Conservation (phyloP, 2,888 invertebrate genomes). For the Anthoptus insignis region DNA sequence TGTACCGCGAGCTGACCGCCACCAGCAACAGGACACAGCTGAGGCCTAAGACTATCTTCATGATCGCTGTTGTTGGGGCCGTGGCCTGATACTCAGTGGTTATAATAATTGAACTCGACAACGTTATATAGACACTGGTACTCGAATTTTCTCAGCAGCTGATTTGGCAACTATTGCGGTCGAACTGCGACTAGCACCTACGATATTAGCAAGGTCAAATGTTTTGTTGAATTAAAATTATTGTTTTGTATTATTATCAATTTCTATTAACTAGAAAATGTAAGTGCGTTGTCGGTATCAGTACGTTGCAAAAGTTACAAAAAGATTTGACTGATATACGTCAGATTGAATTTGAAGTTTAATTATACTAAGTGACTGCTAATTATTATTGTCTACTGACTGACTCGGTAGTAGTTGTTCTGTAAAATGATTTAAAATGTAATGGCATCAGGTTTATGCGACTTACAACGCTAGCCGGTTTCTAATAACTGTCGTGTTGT, state of each 20-base stretch:
- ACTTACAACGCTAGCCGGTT: no score
- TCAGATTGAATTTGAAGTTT: no score
- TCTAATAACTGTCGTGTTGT: no score
- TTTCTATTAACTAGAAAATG: slow-evolving; percentile 25
- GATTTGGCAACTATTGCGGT: slow-evolving; percentile 74
- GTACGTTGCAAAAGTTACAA: not conserved
- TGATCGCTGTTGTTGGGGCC: slow-evolving; percentile 61
- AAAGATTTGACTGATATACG: no score
- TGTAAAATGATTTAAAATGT: no score
- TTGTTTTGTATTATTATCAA: slow-evolving; percentile 20
- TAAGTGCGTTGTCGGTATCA: not conserved
- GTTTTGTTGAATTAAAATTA: slow-evolving; percentile 36
- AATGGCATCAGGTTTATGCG: no score
- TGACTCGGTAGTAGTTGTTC: no score
- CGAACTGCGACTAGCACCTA: slow-evolving; percentile 60
- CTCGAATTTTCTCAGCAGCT: slow-evolving; percentile 68
- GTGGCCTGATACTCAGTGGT: slow-evolving; percentile 65
- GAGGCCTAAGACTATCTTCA: slow-evolving; percentile 69
- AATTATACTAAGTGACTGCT: no score
- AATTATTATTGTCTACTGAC: no score
- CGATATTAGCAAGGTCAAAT: slow-evolving; percentile 52
- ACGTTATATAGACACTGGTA: slow-evolving; percentile 79
- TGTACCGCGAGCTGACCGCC: no score
- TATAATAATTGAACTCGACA: slow-evolving; percentile 61
- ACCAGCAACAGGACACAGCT: slow-evolving; percentile 70